Evolutionary conservation across 2,113 vertebrate genomes (phyloP).

Genomic region (Anser brachyrhynchus): DNA sequence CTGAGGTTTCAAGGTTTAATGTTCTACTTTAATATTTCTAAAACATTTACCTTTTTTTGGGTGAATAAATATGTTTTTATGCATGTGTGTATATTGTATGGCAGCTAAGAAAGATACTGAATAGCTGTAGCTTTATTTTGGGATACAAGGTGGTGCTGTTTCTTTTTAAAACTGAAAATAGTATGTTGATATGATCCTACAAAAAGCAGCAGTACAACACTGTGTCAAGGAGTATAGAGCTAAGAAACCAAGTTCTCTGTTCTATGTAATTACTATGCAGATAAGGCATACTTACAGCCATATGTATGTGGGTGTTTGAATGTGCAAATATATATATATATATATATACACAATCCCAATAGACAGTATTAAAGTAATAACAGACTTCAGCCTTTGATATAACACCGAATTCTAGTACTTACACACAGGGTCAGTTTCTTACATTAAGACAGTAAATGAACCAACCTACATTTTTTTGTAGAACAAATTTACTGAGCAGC

Average conservation of each 20-base stretch:
- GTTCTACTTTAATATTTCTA: not conserved
- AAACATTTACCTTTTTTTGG: not conserved
- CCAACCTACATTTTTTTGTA: not conserved
- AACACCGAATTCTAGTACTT: slow-evolving; percentile 25
- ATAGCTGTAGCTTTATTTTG: slow-evolving; percentile 69
- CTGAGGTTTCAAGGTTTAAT: not conserved
- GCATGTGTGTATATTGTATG: not conserved
- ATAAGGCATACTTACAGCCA: not conserved
- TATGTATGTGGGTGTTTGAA: not conserved
- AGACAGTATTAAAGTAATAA: slow-evolving; percentile 13
- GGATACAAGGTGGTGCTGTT: slow-evolving; percentile 79
- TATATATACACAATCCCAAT: not conserved
- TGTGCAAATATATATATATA: not conserved
- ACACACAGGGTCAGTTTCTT: not conserved
- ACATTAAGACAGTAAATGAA: not conserved
- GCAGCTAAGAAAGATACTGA: not conserved
- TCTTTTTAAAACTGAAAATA: slow-evolving; percentile 70
- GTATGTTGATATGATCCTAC: not conserved
- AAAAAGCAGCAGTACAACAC: not conserved
- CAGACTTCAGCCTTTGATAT: not conserved
- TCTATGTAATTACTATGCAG: slow-evolving; percentile 26
- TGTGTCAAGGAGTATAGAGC: not conserved
- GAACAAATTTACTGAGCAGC: not conserved
- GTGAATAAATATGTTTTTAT: not conserved
- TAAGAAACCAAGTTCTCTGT: not conserved